Evolutionary conservation across 2,797 vertebrate species (phyloP).

Genomic region (Amphiprion clarkii): DNA sequence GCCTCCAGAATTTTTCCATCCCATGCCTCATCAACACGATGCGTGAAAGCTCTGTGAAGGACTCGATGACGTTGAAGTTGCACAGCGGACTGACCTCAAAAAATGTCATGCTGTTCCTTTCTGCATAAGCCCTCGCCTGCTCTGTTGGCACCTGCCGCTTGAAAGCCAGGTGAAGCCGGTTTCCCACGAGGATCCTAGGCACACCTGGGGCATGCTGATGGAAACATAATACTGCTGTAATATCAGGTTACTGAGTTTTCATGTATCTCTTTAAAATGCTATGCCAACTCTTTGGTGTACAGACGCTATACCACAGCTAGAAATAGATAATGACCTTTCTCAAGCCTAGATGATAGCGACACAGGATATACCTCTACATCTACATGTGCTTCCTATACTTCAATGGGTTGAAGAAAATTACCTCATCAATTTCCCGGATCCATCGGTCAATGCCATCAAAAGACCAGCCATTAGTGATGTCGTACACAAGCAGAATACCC

Average conservation of each 20-base stretch:
- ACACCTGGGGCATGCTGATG: constrained; percentile 96
- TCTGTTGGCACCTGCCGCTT: constrained; percentile 98
- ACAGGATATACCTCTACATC: not conserved
- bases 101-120: constrained; percentile 99
- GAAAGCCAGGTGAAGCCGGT: constrained; percentile 96
- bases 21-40: constrained; percentile 99
- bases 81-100: constrained; percentile 99
- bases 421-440: constrained; percentile 99
- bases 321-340: not conserved
- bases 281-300: not conserved
- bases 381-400: not conserved
- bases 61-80: constrained; percentile 99
- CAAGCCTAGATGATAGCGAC: not conserved
- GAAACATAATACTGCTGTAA: constrained; percentile 5
- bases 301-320: not conserved
- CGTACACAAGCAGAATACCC: constrained; percentile 99
- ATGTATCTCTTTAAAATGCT: not conserved
- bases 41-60: constrained; percentile 97
- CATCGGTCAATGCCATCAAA: constrained; percentile 98
- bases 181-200: constrained; percentile 96
- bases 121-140: constrained; percentile 95
- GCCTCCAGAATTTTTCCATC: constrained; percentile 99
- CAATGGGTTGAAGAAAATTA: constrained; percentile 58
- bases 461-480: constrained; percentile 99
- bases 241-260: not conserved